Base-by-base conservation (phyloP, 2,797 vertebrate species). In the Choloepus didactylus region DNA sequence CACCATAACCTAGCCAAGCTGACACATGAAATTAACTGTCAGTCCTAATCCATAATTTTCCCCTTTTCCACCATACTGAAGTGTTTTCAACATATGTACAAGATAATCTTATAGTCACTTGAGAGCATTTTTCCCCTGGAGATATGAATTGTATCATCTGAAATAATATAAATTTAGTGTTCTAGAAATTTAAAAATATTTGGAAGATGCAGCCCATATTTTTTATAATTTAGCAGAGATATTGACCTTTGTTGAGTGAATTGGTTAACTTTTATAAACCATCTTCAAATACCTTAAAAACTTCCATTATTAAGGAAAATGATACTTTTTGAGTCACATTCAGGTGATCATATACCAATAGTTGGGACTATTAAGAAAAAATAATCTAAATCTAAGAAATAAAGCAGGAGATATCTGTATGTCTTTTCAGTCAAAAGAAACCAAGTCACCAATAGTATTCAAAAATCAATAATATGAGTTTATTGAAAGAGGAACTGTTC, bases 181-280 rank as follows among this genome's bases (percentile, higher is more conserved):
- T 56, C 29, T 59, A 90, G 18, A 93, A 90, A 75, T 95, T 76
- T 87, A 35, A 75, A 89, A 89, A 80, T 60, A 89, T 56, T 56
- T 81, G 27, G 38, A 18, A 69, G 6, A 31, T 69, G 1, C 25
- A 77, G 11, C 0, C 12, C 73, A 35, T 6, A 0, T 27, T 69
- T 70, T 66, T 8, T 70, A 9, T 89, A 27, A 69, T 5, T 87
- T 87, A 56, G 3, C 2, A 91, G 16, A 49, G 3, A 51, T 12
- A 67, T 10, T 35, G 59, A 6, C 3, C 4, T 51, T 25, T 46
- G 27, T 59, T 89, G 80, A 67, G 19, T 89, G 18, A 77, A 35
- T 3, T 23, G 6, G 1, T 75, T 72, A 66, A 41, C 5, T 8
- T 82, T 64, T n/a, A 75, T 44, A 54, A 87, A 54, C 2, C 5